Evolutionary conservation across 2,888 invertebrate species (phyloP).

Genomic region (Aelia acuminata): DNA sequence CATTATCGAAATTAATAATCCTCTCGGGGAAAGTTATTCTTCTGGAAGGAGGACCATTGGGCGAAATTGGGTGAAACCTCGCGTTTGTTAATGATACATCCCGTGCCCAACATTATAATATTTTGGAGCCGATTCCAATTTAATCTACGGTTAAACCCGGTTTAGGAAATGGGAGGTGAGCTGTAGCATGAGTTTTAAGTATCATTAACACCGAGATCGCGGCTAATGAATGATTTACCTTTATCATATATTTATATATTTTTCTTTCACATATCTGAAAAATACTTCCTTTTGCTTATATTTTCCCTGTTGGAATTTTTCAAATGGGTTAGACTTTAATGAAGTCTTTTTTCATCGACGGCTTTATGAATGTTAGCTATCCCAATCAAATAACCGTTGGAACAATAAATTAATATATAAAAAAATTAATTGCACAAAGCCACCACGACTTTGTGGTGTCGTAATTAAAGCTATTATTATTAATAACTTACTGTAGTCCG

Average conservation of each 20-base stretch:
- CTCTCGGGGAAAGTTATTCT: conserved; percentile 17
- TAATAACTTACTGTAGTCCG: no score
- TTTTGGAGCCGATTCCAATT: not conserved
- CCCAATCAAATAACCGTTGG: no score
- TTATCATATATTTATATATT: not conserved
- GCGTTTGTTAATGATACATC: not conserved
- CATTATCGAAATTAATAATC: conserved; percentile 38
- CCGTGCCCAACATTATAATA: not conserved
- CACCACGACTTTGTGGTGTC: no score
- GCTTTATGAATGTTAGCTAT: no score
- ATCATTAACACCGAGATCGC: not conserved
- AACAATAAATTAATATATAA: no score
- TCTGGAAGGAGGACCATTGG: not conserved
- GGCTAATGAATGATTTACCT: not conserved
- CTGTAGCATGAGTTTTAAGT: not conserved
- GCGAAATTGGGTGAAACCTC: conserved; percentile 35
- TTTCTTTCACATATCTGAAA: no score
- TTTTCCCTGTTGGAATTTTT: no score
- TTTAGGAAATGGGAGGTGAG: not conserved
- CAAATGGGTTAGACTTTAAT: no score
- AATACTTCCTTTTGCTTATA: not conserved
- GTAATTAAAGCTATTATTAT: no score
- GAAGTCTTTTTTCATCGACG: no score
- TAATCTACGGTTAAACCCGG: not conserved
- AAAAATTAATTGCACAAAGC: no score